phyloP scores from a whole-genome alignment of 2,113 vertebrate species.

The Tupaia tana region DNA sequence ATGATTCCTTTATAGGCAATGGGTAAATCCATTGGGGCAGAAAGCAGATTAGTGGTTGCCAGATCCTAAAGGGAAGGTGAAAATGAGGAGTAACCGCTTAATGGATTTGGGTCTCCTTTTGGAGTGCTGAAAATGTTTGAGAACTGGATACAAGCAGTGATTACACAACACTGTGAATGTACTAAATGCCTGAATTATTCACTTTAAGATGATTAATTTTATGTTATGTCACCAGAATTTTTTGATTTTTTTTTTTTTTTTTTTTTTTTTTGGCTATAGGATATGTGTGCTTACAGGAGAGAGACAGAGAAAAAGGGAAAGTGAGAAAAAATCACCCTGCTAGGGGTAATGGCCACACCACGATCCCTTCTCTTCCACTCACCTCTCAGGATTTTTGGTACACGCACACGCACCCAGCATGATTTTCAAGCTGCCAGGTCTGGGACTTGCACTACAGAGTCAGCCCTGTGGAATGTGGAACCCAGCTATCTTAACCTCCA shows the following conservation, averaged over 20 bases:
- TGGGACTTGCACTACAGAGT: too few species aligned
- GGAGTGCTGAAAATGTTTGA: background rate
- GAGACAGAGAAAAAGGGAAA: too few species aligned
- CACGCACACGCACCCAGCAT: too few species aligned
- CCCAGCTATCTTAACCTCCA: too few species aligned
- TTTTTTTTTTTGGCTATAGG: background rate
- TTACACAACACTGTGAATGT: background rate
- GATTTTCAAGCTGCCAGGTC: too few species aligned
- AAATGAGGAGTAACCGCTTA: background rate
- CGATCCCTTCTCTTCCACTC: too few species aligned
- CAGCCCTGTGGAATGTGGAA: too few species aligned
- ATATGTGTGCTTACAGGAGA: too few species aligned
- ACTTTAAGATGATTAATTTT: background rate
- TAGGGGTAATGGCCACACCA: too few species aligned
- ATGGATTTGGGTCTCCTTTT: background rate
- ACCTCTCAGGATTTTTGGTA: too few species aligned
- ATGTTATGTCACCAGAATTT: too few species aligned
- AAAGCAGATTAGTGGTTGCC: background rate
- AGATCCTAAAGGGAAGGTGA: background rate
- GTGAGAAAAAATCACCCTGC: too few species aligned
- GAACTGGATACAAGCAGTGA: background rate
- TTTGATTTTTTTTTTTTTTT: background rate
- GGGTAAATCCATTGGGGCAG: background rate
- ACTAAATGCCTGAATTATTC: slow-evolving; percentile 1
- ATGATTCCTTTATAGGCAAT: background rate